Base-by-base conservation (phyloP, 1,140 invertebrate genomes). In the Eueides isabella region DNA sequence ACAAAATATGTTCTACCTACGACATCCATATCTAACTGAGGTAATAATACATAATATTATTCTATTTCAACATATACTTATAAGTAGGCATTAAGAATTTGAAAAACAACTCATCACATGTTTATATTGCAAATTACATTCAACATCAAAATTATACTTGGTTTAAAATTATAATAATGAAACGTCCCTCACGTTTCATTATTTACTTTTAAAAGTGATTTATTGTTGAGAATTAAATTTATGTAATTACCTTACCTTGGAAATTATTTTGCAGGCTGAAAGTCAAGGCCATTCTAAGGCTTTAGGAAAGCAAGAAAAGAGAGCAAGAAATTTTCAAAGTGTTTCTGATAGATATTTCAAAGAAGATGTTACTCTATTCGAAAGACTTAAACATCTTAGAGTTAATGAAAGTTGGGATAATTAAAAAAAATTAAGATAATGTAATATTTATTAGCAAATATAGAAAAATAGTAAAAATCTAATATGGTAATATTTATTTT, bases 1-100 rank as follows among this genome's bases (percentile, higher is more conserved):
- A 67, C 83, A 89, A 80, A 93, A 93, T 77, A 93, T 93, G 91
- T 86, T 90, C 75, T 90, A 88, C 78, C 84, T 93, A 62, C 77
- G 91, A 14, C 85, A 85, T 74, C 91, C 91, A 9, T 93, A 93
- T 75, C 77, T 93, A 3, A 83, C 85, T 12, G 87, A 92, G 84
- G 91, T 90, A 82, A 55, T 55, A 44, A 9, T 44, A 9, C 19
- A 44, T 19, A 44, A 44, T 19, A 19, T 44, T 5, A 7, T 19
- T 44, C 9, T 0, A 19, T 19, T 44, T 5, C n/a, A 44, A 14
- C 2, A 16, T 19, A 19, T 2, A 19, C n/a, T 19, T 44, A 2
- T 1, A 5, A 38, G 4, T 16, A 19, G 19, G 19, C 19, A 19
- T 44, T 38, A 38, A 38, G 35, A 38, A 14, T 14, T 38, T 38